Evolutionary conservation across 2,888 invertebrate species (phyloP).

Genomic region (Volucella zonaria): DNA sequence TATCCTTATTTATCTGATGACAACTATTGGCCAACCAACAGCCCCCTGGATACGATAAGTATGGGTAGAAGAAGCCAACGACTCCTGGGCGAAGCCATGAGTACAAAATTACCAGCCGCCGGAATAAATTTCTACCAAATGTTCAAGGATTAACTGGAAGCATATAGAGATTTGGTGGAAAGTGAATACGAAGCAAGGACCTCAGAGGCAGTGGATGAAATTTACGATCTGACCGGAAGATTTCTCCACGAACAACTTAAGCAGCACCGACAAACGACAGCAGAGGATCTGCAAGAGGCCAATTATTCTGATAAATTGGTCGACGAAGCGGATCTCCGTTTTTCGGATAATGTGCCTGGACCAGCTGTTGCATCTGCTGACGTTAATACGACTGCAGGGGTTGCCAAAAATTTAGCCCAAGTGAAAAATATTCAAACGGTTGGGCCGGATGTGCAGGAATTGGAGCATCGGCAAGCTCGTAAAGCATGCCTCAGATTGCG

Average conservation of each 20-base stretch:
- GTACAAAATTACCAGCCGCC: not conserved
- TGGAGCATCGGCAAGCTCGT: constrained; percentile 45
- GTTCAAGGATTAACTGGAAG: constrained; percentile 53
- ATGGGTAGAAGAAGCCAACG: constrained; percentile 2
- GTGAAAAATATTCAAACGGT: constrained; percentile 49
- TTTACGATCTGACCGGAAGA: constrained; percentile 40
- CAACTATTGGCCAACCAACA: constrained; percentile 23
- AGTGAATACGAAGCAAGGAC: constrained; percentile 44
- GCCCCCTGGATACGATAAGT: not conserved
- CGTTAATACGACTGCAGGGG: not conserved
- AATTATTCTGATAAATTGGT: constrained; percentile 52
- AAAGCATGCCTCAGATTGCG: constrained; percentile 23
- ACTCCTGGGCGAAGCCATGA: constrained; percentile 1
- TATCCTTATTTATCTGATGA: constrained; percentile 66
- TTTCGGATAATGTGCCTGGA: not conserved
- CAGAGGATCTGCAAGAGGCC: constrained; percentile 12
- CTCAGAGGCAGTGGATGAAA: constrained; percentile 22
- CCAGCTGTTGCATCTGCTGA: constrained; percentile 52
- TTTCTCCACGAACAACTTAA: constrained; percentile 41
- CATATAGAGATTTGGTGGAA: constrained; percentile 46
- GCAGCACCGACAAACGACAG: constrained; percentile 3
- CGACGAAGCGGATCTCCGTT: constrained; percentile 13
- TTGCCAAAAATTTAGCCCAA: constrained; percentile 31
- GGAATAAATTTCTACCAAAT: constrained; percentile 41
- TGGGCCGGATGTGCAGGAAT: constrained; percentile 43